A percentile compares a stretch with the other conserved stretches of the same genome.
Conservation (phyloP, 2,113 vertebrate species). For the Indicator maculatus region DNA sequence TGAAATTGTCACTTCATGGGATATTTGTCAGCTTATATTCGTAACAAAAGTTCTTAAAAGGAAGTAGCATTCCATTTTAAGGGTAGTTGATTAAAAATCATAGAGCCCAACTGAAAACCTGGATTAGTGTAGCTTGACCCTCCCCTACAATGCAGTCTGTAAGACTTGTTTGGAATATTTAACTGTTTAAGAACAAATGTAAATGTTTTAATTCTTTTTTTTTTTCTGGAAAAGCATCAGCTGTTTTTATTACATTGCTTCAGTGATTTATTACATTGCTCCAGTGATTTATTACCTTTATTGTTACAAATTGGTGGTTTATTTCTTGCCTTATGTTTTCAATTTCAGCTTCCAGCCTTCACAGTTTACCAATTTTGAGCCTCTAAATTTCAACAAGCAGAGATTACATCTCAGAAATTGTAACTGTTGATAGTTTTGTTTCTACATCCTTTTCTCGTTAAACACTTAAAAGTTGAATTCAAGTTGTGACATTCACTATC, state of each 20-base stretch:
- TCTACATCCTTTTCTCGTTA: background rate
- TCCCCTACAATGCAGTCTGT: background rate
- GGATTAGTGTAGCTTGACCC: background rate
- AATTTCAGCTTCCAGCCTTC: background rate
- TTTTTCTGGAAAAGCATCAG: background rate
- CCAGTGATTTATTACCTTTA: background rate
- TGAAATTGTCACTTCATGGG: background rate
- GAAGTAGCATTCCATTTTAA: background rate
- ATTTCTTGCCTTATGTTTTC: background rate
- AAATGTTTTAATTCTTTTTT: background rate
- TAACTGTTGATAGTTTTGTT: background rate
- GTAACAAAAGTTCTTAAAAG: background rate
- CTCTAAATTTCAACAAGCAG: background rate
- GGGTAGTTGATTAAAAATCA: background rate
- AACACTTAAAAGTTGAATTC: background rate
- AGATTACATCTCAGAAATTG: background rate
- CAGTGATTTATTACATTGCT: background rate
- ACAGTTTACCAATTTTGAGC: background rate
- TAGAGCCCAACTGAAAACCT: background rate
- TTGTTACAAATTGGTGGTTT: background rate
- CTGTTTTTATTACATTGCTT: background rate
- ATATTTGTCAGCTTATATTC: background rate
- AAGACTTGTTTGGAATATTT: background rate
- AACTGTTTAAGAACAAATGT: background rate
- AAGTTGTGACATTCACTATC: background rate